Evolutionary conservation across 2,113 vertebrate species (phyloP).

Genomic region (Hippoglossus stenolepis): DNA sequence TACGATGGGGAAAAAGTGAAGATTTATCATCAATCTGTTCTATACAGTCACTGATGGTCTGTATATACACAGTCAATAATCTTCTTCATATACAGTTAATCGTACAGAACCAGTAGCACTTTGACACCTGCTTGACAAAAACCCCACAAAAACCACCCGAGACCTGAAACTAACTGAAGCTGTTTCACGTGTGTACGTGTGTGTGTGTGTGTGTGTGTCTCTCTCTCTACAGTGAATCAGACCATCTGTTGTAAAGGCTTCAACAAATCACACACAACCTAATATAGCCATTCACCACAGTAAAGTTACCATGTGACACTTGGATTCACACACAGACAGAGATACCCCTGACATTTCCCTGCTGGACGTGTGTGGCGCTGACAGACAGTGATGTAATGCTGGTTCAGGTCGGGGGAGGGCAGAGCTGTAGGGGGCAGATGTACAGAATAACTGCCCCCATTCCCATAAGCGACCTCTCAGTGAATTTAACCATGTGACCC

Average conservation of each 20-base stretch:
- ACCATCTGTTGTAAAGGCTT: background rate
- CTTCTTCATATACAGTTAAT: background rate
- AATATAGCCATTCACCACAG: background rate
- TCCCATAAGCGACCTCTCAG: background rate
- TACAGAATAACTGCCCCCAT: no score
- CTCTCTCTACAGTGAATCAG: no score
- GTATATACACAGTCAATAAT: background rate
- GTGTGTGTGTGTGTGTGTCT: background rate
- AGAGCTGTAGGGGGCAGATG: background rate
- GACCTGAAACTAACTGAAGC: background rate
- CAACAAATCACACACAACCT: constrained; percentile 4
- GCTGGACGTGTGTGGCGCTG: background rate
- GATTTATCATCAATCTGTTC: no score
- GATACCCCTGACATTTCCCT: constrained; percentile 29
- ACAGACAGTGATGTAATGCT: constrained; percentile 28
- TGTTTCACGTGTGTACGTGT: background rate
- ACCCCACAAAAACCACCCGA: no score
- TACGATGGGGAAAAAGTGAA: no score
- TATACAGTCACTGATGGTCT: background rate
- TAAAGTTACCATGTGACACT: background rate
- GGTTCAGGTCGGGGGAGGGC: background rate
- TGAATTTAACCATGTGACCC: background rate
- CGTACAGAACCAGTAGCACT: no score
- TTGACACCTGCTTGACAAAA: no score
- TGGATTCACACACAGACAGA: background rate